Conservation (phyloP, 2,888 invertebrate species). For the Chymomyza caudatula region DNA sequence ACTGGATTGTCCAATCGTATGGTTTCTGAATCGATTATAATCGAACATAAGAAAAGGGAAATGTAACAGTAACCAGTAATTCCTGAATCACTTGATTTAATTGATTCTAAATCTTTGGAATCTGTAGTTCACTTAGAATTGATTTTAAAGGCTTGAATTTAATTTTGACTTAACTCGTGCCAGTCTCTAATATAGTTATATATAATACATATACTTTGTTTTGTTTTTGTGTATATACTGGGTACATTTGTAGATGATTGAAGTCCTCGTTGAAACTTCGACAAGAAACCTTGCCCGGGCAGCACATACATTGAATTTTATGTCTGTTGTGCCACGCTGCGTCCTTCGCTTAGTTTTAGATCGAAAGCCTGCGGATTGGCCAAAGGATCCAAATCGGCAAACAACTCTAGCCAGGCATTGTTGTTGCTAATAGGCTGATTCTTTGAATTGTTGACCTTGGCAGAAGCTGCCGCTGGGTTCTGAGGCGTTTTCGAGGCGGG, state of each 20-base stretch:
- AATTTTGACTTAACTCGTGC: background rate
- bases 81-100: background rate
- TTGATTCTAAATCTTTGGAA: background rate
- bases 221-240: background rate
- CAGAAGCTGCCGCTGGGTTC: background rate
- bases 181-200: background rate
- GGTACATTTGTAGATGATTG: background rate
- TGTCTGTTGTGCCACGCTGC: slow-evolving; percentile 71
- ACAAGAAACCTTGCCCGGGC: slow-evolving; percentile 5
- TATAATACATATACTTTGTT: background rate
- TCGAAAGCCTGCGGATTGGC: slow-evolving; percentile 75
- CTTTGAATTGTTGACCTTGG: slow-evolving; percentile 17
- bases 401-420: slow-evolving; percentile 72
- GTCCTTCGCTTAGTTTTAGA: slow-evolving; percentile 66
- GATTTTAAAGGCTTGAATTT: background rate
- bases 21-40: background rate
- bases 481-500: background rate
- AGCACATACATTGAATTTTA: slow-evolving; percentile 38
- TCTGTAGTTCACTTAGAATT: background rate
- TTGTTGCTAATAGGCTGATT: slow-evolving; percentile 26
- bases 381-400: slow-evolving; percentile 74
- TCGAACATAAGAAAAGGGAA: too few relatives aligned
- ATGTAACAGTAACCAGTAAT: too few relatives aligned
- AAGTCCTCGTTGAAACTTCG: background rate
- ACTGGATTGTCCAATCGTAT: background rate